Evolutionary conservation across 2,113 vertebrate genomes (phyloP), one percentile per base, ranked within the genome.

Genomic region (Erinaceus europaeus): DNA sequence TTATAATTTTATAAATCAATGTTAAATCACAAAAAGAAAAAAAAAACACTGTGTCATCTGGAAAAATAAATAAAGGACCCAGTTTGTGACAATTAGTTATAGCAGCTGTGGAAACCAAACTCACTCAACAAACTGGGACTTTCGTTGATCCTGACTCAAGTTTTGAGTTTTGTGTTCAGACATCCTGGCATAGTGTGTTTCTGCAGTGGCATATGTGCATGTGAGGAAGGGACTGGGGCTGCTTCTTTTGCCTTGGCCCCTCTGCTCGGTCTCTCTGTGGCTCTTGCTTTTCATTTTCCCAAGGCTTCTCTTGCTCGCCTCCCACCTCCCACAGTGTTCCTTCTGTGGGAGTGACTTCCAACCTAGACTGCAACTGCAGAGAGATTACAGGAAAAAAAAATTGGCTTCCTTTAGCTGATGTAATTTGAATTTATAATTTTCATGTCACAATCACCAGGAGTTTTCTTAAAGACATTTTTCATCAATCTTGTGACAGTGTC

Each of bases 351-450:
- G 12, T 76, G 71, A 68, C 68, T 91, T 92, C 55, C 38, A 80
- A 78, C 50, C 36, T 89, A 34, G 18, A 27, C 25, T 73, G 20
- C 48, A 81, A 80, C 52, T 65, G 32, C 86, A 46, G 38, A 93
- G 64, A 90, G 62, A 85, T 61, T 73, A 80, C 74, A 71, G 86
- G 80, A 92, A 91, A 76, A 23, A 62, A 69, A 86, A 73, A 72
- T 59, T 84, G 42, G n/a, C 62, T 91, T 59, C 80, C 9, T 46
- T 75, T 88, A n/a, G 8, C 57, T 81, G 59, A 59, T 88, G 40
- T 80, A 55, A 90, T 95, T 93, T 88, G 83, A 92, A 89, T 93
- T 90, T 92, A 64, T 90, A 86, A 94, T 92, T 95, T 95, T 91
- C 57, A 77, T 85, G 84, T 88, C 84, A 53, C 25, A 23, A 92